Conservation (phyloP, 2,113 vertebrate genomes). For the Festucalex cinctus region DNA sequence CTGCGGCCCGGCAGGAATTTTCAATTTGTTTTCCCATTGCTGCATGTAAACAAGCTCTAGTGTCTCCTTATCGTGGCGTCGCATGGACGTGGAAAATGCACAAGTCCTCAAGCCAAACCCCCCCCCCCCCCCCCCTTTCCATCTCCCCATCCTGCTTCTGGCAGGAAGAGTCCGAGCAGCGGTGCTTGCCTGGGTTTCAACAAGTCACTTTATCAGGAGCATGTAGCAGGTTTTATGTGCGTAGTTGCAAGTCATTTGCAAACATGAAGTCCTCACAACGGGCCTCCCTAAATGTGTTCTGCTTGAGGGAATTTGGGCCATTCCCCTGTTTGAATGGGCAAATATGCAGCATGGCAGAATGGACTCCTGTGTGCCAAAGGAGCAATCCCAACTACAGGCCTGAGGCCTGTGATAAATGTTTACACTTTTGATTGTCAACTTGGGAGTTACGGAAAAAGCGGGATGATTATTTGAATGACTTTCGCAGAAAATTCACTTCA, state of each 20-base stretch:
- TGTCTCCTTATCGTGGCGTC: constrained; percentile 77
- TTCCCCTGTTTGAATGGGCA: constrained; percentile 68
- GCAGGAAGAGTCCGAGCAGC: constrained; percentile 56
- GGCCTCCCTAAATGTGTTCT: constrained; percentile 75
- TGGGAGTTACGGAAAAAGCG: constrained; percentile 47
- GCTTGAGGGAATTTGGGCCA: constrained; percentile 76
- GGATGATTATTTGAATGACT: constrained; percentile 58
- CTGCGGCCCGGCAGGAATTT: constrained; percentile 78
- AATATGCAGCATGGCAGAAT: constrained; percentile 74
- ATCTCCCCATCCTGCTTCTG: constrained; percentile 56
- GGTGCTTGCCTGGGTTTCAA: constrained; percentile 75
- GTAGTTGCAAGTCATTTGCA: constrained; percentile 78
- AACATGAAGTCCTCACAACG: constrained; percentile 76
- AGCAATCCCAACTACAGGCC: constrained; percentile 59
- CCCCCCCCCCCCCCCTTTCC: constrained; percentile 19
- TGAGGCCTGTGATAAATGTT: constrained; percentile 75
- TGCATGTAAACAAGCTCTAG: constrained; percentile 80
- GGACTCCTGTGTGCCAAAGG: constrained; percentile 66
- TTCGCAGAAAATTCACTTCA: constrained; percentile 46
- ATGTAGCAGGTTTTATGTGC: constrained; percentile 70
- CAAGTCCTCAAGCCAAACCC: constrained; percentile 35
- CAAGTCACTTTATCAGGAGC: constrained; percentile 74
- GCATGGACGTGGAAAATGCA: constrained; percentile 67
- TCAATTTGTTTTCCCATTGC: constrained; percentile 81
- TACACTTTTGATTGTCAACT: constrained; percentile 68